A percentile compares a stretch with the other conserved stretches of the same genome.
These are phyloP conservation scores for Abscondita cerata DNA, from an alignment of 2,888 invertebrate genomes.

Conservation along the genomic window DNA sequence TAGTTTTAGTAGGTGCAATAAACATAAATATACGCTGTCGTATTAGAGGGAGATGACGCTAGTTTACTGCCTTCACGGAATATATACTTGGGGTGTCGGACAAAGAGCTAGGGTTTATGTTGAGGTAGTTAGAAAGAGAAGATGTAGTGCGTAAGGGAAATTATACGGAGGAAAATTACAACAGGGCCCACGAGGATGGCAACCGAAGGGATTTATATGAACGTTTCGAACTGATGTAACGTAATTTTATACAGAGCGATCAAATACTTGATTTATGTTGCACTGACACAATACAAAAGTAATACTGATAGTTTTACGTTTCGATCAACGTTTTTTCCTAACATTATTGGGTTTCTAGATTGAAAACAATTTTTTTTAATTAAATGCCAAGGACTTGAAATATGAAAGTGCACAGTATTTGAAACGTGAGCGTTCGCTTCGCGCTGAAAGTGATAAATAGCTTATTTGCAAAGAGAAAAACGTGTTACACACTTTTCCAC, in stretches of 20 bases:
- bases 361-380: too few relatives aligned
- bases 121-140: not conserved
- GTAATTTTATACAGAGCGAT: constrained; percentile 30
- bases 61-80: constrained; percentile 4
- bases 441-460: too few relatives aligned
- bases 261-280: constrained; percentile 20
- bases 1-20: constrained; percentile 10
- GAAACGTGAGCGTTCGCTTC: too few relatives aligned
- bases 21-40: constrained; percentile 10
- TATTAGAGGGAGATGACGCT: not conserved
- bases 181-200: constrained; percentile 20
- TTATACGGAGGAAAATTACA: constrained; percentile 11
- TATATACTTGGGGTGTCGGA: constrained; percentile 1
- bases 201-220: constrained; percentile 28
- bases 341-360: too few relatives aligned
- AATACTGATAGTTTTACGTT: not conserved
- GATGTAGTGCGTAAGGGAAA: constrained; percentile 3
- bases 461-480: too few relatives aligned
- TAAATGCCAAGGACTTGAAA: too few relatives aligned
- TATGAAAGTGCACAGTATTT: too few relatives aligned
- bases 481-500: too few relatives aligned
- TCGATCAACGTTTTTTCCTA: not conserved
- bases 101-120: not conserved
- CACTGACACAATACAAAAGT: constrained; percentile 13
- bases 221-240: constrained; percentile 25